Base-by-base conservation (phyloP, 2,888 invertebrate species). In the Lepidochitona cinerea region DNA sequence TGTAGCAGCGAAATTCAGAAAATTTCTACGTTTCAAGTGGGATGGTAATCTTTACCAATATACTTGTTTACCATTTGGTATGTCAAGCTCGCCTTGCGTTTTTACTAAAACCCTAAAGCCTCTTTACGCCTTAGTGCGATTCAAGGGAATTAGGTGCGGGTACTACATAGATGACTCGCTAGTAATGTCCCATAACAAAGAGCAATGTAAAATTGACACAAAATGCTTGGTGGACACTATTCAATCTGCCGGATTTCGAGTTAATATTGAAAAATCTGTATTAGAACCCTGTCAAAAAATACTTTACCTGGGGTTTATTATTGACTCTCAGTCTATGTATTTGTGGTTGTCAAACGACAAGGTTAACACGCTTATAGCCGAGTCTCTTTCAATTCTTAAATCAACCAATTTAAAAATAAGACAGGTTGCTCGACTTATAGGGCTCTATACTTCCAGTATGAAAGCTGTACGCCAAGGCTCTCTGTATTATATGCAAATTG, bases 21-120 rank as follows among this genome's bases (percentile, higher is more conserved):
- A 70, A 65, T 77, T 66, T 66, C 33, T 76, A 5, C 67, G 71
- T 23, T 77, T 79, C 71, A 6, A 49, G 23, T 78, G 71, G 72
- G 66, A 73, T 6, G 70, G 71, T 49, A 4, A 68, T 4, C n/a
- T 37, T 4, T 68, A 41, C n/a, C 41, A 49, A 26, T 68, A 35
- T 23, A 68, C 41, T 23, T 37, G 37, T 37, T 9, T 68, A 3
- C 68, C 68, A 1, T 35, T 35, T 5, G 68, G 68, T 6, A 26
- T 68, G 3, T 32, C 68, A 18, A 41, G 41, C 1, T 37, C 49
- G 3, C 68, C 68, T 18, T 1, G 68, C 1, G 2, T 41, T 4
- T 41, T 18, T 18, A 68, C 68, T 18, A 41, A 41, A 29, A 29
- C n/a, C 23, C 41, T 68, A n/a, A 68, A 68, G 41, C 68, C 68